Base-by-base conservation (phyloP, 1,140 invertebrate species). In the Cepaea nemoralis region DNA sequence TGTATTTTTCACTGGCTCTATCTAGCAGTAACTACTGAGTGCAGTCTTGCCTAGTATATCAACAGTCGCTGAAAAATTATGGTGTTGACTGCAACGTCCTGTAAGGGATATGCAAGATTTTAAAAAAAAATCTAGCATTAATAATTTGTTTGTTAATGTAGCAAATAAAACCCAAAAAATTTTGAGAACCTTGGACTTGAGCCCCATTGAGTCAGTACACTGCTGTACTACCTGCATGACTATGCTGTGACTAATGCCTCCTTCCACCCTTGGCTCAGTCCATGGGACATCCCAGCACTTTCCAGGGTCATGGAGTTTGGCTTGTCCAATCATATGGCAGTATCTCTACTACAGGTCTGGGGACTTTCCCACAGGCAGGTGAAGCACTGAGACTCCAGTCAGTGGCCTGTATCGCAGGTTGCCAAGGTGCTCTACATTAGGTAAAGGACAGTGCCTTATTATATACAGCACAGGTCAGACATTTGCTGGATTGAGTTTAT, bases 321-420 rank as follows among this genome's bases (percentile, higher is more conserved):
- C 71, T 71, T 63, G 55, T 59, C 71, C 48, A 33, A 77, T 76
- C 78, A 33, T 14, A 55, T 40, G 48, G 37, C 37, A 84, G 67
- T 79, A 84, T 87, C 55, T 86, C 85, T 87, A 83, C 77, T 83
- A 67, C 66, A 66, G 83, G 84, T 87, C 86, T 86, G 85, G 85
- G 85, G 86, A 86, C 86, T 86, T 86, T 87, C 82, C 86, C 86
- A 81, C 82, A 82, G 82, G 86, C 79, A 71, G n/a, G 33, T 37
- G 83, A 85, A 84, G 78, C 80, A 86, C 80, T 24, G 59, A 42
- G 19, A 55, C 77, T 82, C 69, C 83, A 24, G 84, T 84, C 35
- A 78, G 84, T 85, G 31, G 71, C 84, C 83, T 78, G 73, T 78
- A 83, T 19, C 67, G 81, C 84, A 86, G 83, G 82, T 85, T 69